Evolutionary conservation across 2,113 vertebrate species (phyloP), one percentile per base, ranked within the genome.

Genomic region (Sapayoa aenigma): DNA sequence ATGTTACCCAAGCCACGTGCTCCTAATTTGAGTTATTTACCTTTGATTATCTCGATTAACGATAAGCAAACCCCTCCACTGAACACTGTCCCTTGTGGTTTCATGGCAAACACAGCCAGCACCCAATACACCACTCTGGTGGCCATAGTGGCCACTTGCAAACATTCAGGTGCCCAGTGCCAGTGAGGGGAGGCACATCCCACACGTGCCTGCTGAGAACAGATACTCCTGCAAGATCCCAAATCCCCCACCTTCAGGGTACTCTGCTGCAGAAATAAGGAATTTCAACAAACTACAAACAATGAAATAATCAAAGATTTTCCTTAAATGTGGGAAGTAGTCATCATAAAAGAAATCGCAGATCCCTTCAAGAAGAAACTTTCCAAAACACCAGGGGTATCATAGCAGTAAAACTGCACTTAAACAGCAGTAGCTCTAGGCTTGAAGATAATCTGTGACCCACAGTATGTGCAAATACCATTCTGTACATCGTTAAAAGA

Each of bases 101-200:
- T 99, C 98, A 65, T 96, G 99, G 97, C 99, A 98, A 92, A 99
- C 98, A 15, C 98, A 99, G 82, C 99, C 99, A 3, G 98, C 96
- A 4, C 98, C 98, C 98, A 98, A 99, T 33, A 98, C 90, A 96
- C 98, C 98, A 97, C 98, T 99, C 96, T 98, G 98, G 68, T 98
- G 97, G 37, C 96, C 98, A 65, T 98, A 99, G 96, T 98, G 98
- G 12, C 98, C 99, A 2, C 99, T 98, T 1, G 98, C 99, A 83
- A 99, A 98, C 33, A 99, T 96, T 99, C 98, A 1, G 98, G 99
- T n/a, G 99, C 98, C 74, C 98, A 81, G 97, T 98, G 99, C 98
- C 98, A 99, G 83, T 97, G 94, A 1, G 98, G 99, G 77, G 98
- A 99, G 87, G 99, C 98, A 93, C 98, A 99, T 84, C 99, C 98